phyloP scores from a whole-genome alignment of 2,797 vertebrate genomes.

The Alosa sapidissima region DNA sequence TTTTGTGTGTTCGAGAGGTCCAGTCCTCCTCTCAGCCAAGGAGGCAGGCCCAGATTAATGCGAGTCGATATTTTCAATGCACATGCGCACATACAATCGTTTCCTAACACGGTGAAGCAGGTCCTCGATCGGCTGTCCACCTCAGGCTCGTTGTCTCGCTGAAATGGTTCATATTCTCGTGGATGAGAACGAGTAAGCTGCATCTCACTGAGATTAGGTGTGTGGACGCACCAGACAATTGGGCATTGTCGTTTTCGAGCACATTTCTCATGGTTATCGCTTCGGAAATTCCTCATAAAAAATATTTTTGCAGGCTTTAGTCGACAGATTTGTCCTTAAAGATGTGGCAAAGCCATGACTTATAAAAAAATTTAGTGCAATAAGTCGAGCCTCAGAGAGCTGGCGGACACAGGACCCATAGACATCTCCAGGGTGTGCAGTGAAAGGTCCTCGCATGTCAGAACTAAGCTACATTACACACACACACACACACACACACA shows the following conservation, averaged over 20 bases:
- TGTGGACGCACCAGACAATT: conserved; percentile 99
- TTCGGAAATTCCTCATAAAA: conserved; percentile 85
- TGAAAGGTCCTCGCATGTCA: conserved; percentile 73
- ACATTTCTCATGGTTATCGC: conserved; percentile 72
- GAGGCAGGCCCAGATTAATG: conserved; percentile 88
- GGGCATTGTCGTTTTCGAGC: conserved; percentile 82
- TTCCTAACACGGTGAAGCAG: conserved; percentile 98
- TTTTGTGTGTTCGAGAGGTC: conserved; percentile 84
- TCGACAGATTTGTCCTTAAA: conserved; percentile 95
- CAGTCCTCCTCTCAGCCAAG: conserved; percentile 85
- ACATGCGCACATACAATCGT: conserved; percentile 98
- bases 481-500: conserved; percentile 76
- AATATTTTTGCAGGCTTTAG: conserved; percentile 81
- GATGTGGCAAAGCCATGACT: conserved; percentile 92
- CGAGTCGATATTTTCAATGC: conserved; percentile 89
- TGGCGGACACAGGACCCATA: conserved; percentile 80
- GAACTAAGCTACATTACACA: conserved; percentile 69
- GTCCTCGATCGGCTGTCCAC: conserved; percentile 81
- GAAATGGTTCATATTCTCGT: conserved; percentile 95
- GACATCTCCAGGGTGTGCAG: conserved; percentile 78
- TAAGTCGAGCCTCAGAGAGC: conserved; percentile 87
- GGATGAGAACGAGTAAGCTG: conserved; percentile 99
- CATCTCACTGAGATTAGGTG: conserved; percentile 99
- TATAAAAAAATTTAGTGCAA: conserved; percentile 95
- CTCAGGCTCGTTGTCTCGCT: conserved; percentile 73